These are phyloP conservation scores for Todiramphus chloris DNA, from an alignment of 2,113 vertebrate species.

Conservation along the genomic window DNA sequence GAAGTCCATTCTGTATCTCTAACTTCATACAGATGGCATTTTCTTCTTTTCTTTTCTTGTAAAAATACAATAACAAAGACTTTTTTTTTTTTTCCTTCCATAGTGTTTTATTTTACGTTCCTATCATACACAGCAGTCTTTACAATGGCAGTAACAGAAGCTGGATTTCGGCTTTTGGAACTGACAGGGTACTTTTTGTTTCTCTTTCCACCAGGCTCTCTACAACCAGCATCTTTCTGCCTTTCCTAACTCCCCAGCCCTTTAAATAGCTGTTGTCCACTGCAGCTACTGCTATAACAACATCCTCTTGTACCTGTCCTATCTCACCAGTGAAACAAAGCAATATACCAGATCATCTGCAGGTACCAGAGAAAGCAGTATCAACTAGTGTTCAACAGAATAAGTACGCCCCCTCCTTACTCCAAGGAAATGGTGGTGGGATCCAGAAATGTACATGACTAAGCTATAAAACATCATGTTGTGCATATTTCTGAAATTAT, in stretches of 20 bases:
- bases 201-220: neutral
- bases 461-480: neutral
- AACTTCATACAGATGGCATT: neutral
- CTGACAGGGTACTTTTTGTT: neutral
- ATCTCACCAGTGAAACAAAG: neutral
- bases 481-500: neutral
- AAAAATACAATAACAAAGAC: neutral
- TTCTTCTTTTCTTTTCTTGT: neutral
- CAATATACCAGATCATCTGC: neutral
- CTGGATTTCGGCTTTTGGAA: neutral
- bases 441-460: neutral
- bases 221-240: neutral
- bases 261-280: fast-evolving
- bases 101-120: neutral
- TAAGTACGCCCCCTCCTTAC: neutral
- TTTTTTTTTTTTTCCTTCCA: neutral
- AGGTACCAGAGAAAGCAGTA: neutral
- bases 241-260: neutral
- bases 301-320: neutral
- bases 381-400: neutral
- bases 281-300: neutral
- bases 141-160: neutral
- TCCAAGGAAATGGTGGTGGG: neutral
- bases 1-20: neutral
- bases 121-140: neutral